A percentile compares a stretch with the other conserved stretches of the same genome.
Conservation (phyloP, 2,888 invertebrate genomes). For the Brassicogethes aeneus region DNA sequence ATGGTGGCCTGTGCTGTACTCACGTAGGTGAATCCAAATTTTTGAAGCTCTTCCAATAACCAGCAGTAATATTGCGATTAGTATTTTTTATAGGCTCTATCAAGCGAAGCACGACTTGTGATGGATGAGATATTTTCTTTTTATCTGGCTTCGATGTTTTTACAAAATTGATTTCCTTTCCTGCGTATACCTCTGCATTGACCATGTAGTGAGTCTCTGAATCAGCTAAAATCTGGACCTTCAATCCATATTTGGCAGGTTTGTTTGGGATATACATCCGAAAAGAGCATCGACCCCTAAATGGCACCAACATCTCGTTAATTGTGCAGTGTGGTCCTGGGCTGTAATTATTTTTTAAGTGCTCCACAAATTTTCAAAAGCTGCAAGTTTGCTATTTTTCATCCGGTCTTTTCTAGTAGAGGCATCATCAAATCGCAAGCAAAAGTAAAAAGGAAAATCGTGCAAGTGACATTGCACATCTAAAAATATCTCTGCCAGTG, state of each 20-base stretch:
- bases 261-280: conserved; percentile 18
- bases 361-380: conserved; percentile 13
- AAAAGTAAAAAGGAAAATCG: conserved; percentile 12
- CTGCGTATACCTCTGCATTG: conserved; percentile 8
- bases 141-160: too few relatives aligned
- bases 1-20: too few relatives aligned
- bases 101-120: too few relatives aligned
- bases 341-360: conserved; percentile 11
- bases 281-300: conserved; percentile 15
- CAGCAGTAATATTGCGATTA: too few relatives aligned
- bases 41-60: too few relatives aligned
- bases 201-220: conserved; percentile 9
- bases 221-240: conserved; percentile 13
- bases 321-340: conserved; percentile 13
- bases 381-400: conserved; percentile 11
- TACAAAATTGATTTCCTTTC: conserved; percentile 4
- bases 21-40: too few relatives aligned
- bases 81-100: too few relatives aligned
- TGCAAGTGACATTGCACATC: too few relatives aligned
- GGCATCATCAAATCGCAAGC: conserved; percentile 14
- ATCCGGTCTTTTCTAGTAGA: conserved; percentile 10
- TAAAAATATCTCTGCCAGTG: too few relatives aligned
- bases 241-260: conserved; percentile 15
- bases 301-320: conserved; percentile 17
- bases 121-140: too few relatives aligned